Conservation (phyloP, 2,797 vertebrate genomes). For the Urosaurus nigricauda region DNA sequence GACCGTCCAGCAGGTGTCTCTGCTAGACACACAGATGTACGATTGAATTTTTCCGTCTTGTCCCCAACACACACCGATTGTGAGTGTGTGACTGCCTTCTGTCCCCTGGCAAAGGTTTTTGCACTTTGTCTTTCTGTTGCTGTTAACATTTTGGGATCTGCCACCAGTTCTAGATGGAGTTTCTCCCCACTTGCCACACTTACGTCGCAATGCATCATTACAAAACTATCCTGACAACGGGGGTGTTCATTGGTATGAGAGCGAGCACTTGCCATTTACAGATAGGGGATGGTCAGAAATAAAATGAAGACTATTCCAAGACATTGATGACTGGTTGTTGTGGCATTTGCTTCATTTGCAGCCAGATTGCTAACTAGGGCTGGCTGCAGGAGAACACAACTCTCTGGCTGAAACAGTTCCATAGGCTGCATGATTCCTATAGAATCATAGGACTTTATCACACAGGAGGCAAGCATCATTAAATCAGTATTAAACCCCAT, state of each 20-base stretch:
- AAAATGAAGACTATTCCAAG: neutral
- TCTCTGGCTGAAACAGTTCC: too few relatives aligned
- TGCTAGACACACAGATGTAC: slow-evolving; percentile 49
- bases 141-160: accelerated
- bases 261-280: neutral
- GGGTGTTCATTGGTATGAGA: neutral
- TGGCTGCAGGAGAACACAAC: too few relatives aligned
- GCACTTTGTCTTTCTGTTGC: neutral
- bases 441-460: too few relatives aligned
- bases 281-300: neutral
- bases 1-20: slow-evolving; percentile 70
- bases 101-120: neutral
- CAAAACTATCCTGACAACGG: slow-evolving; percentile 13
- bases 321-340: neutral
- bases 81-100: accelerated
- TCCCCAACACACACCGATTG: neutral
- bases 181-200: neutral
- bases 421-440: too few relatives aligned
- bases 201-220: neutral
- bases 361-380: too few relatives aligned
- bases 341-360: neutral
- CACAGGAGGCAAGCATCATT: too few relatives aligned
- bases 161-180: neutral
- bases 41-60: neutral
- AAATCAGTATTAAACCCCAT: too few relatives aligned